Conservation (phyloP, 2,797 vertebrate species). For the Pipistrellus pipistrellus region DNA sequence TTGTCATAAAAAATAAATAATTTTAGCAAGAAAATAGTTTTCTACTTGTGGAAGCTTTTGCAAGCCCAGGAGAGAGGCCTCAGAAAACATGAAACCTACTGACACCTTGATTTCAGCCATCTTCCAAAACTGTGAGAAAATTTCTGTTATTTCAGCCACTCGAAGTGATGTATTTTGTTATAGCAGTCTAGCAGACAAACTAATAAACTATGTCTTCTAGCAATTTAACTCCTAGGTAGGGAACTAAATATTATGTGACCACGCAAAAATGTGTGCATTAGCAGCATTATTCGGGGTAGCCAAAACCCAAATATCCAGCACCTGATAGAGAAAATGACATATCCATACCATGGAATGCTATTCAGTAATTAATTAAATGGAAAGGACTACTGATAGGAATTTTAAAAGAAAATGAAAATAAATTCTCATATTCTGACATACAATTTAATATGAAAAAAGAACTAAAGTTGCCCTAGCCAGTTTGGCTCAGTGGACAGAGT, state of each 20-base stretch:
- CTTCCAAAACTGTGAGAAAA: no score
- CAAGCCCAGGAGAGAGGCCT: neutral
- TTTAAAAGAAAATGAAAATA: neutral
- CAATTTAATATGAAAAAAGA: conserved; percentile 20
- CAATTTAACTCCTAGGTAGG: neutral
- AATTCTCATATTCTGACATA: conserved; percentile 15
- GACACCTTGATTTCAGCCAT: neutral
- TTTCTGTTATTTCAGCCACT: neutral
- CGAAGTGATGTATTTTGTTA: neutral
- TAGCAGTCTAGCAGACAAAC: neutral
- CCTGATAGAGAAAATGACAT: neutral
- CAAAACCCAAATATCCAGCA: neutral
- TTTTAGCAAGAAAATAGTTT: neutral
- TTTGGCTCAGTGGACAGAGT: no score
- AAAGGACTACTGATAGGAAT: neutral
- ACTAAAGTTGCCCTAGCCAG: neutral
- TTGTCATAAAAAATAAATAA: neutral
- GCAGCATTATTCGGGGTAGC: neutral
- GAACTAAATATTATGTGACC: neutral
- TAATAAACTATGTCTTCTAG: neutral
- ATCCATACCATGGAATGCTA: neutral
- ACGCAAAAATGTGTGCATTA: neutral
- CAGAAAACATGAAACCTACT: neutral
- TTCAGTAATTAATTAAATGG: neutral
- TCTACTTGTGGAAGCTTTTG: neutral